Evolutionary conservation across 2,888 invertebrate genomes (phyloP), one percentile per base, ranked within the genome.

Genomic region (Agrypnus murinus): DNA sequence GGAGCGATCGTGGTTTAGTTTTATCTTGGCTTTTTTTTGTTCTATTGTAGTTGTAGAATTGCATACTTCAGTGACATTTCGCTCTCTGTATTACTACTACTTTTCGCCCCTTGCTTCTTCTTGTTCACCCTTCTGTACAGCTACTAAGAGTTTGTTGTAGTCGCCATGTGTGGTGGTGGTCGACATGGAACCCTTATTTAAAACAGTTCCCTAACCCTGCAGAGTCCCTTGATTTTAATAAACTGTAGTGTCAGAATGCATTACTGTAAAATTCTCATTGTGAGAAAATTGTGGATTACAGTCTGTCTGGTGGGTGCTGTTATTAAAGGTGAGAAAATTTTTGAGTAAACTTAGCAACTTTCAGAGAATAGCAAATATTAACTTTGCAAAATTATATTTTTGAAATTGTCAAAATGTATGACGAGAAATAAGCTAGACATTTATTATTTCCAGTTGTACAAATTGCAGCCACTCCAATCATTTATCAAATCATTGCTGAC

Each of bases 41-140:
- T 25, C 43, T 59, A 65, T 70, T 70, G 65, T 70, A 65, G 53
- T 60, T 60, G 43, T 55, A 57, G 66, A 63, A 71, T 62, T 71
- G 71, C 71, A 71, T 63, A 71, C 71, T 71, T 66, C 71, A 71
- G 63, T 66, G 58, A 66, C 32, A 62, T 65, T 70, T 70, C 45
- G 48, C 55, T 17, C 55, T 17, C 62, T 64, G 62, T 62, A 66
- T 71, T 71, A 70, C 65, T 62, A 71, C n/a, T 66, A 46, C 63
- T 71, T 65, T 63, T 66, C 62, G 58, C 65, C 65, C 62, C 55
- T 60, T 66, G 65, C 63, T 57, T 71, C 62, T n/a, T n/a, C 62
- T 43, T 43, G 58, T 45, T 60, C 53, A 46, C 70, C 60, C 65
- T 59, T 65, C 53, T 46, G 36, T 36, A 57, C n/a, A 32, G 32